Evolutionary conservation across 2,797 vertebrate species (phyloP).

Genomic region (Gallinago solitaria): DNA sequence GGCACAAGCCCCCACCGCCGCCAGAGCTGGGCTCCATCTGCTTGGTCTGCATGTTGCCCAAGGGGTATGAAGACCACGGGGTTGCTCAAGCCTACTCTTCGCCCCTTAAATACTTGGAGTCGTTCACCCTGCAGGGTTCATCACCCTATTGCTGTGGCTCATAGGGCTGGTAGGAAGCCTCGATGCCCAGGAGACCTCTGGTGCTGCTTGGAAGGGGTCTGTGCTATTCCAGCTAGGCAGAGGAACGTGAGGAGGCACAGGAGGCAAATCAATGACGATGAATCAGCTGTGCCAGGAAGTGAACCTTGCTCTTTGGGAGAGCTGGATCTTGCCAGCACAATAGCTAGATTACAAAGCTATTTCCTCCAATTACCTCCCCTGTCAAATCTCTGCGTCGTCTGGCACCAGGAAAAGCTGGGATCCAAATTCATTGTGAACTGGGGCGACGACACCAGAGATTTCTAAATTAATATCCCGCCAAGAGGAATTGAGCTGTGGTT

Average conservation of each 20-base stretch:
- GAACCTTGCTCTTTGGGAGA: conserved; percentile 2
- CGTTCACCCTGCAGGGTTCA: neutral
- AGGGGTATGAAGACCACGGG: too few species aligned
- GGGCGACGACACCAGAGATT: conserved; percentile 30
- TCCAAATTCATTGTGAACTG: conserved; percentile 35
- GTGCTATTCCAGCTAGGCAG: neutral
- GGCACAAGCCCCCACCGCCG: rapidly evolving
- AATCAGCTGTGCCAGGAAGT: neutral
- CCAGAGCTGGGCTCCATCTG: neutral
- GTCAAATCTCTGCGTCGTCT: conserved; percentile 12
- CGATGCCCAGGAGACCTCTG: neutral
- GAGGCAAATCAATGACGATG: neutral
- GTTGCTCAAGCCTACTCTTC: neutral
- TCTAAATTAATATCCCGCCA: conserved; percentile 56
- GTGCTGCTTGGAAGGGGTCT: neutral
- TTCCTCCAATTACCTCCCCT: conserved; percentile 63
- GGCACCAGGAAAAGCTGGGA: conserved; percentile 7
- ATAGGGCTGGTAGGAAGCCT: neutral
- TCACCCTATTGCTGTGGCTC: neutral
- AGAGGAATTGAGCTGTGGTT: conserved; percentile 27
- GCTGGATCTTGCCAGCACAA: conserved; percentile 53
- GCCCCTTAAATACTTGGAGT: neutral
- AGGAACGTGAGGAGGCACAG: neutral
- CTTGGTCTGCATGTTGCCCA: neutral
- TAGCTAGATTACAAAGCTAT: conserved; percentile 54